Evolutionary conservation across 1,140 invertebrate genomes (phyloP).

Genomic region (Drosophila suzukii): DNA sequence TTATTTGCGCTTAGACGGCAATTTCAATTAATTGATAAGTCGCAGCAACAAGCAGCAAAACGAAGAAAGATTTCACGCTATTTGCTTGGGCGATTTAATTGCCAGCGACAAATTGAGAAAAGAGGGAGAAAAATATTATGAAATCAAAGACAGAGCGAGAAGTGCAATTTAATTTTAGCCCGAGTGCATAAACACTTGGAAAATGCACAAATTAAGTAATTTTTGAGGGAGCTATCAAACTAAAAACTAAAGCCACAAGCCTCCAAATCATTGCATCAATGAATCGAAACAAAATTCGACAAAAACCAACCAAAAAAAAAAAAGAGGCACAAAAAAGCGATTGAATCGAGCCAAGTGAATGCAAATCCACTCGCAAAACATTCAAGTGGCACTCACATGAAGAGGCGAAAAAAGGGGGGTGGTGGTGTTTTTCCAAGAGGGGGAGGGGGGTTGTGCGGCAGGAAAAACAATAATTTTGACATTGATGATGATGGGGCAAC

Average conservation of each 20-base stretch:
- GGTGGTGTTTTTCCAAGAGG: constrained; percentile 1
- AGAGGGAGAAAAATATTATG: constrained; percentile 1
- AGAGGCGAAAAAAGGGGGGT: background rate
- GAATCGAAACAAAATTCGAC: constrained; percentile 22
- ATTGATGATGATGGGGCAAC: constrained; percentile 73
- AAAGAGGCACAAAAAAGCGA: background rate
- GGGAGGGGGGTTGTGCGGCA: constrained; percentile 12
- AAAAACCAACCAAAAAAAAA: background rate
- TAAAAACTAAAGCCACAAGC: background rate
- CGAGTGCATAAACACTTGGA: background rate
- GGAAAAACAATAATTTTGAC: constrained; percentile 81
- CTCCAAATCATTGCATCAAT: constrained; percentile 3
- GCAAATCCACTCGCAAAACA: constrained; percentile 55
- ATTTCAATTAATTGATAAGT: constrained; percentile 83
- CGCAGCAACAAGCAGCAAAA: constrained; percentile 30
- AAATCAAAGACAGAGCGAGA: constrained; percentile 7
- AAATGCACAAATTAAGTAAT: background rate
- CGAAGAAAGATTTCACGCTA: constrained; percentile 66
- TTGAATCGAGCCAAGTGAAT: constrained; percentile 42
- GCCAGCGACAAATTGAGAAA: constrained; percentile 69
- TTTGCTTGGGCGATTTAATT: constrained; percentile 70
- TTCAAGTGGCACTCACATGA: constrained; percentile 55
- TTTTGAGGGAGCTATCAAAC: background rate
- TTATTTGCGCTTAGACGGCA: constrained; percentile 79
- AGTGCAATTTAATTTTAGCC: constrained; percentile 14